Evolutionary conservation across 1,140 invertebrate genomes (phyloP).

Genomic region (Polypedilum vanderplanki): DNA sequence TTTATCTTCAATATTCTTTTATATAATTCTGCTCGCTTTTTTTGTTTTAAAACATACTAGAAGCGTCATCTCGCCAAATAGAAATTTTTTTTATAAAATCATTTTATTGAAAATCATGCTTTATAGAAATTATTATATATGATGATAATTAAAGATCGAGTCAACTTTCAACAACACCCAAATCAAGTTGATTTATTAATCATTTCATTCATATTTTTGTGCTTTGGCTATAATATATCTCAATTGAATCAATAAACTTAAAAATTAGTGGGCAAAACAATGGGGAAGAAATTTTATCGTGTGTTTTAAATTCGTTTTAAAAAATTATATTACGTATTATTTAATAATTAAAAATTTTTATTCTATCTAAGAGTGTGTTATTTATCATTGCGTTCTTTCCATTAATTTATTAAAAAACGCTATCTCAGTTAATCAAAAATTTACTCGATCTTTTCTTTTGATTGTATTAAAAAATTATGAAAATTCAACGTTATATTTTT

Average conservation of each 20-base stretch:
- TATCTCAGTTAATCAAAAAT: background rate
- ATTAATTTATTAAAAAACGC: background rate
- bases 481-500: no score
- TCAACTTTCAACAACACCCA: background rate
- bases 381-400: background rate
- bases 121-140: background rate
- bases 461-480: background rate
- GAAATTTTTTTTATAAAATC: no score
- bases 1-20: no score
- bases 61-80: no score
- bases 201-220: background rate
- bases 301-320: background rate
- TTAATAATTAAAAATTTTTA: background rate
- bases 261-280: background rate
- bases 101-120: no score
- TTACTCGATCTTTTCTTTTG: background rate
- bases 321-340: background rate
- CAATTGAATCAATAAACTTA: background rate
- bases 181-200: no score
- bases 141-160: background rate
- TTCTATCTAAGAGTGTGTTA: background rate
- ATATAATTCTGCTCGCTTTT: no score
- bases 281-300: background rate
- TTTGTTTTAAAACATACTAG: no score
- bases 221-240: constrained; percentile 18